Conservation (phyloP, 2,113 vertebrate species). For the Prochilodus magdalenae region DNA sequence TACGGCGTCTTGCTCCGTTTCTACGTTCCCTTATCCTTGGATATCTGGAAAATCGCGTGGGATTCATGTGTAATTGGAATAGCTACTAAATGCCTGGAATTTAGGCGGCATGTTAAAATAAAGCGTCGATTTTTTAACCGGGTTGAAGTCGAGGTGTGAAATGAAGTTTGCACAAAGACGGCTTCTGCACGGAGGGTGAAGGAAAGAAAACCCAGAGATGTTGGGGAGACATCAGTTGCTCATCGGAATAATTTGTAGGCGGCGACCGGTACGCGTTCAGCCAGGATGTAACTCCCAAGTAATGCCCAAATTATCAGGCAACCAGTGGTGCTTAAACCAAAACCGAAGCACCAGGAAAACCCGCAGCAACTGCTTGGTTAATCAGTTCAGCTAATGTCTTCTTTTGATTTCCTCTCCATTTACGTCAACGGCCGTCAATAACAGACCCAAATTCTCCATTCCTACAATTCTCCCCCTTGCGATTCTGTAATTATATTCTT, state of each 20-base stretch:
- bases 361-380: too few species aligned
- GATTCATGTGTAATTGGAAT: background rate
- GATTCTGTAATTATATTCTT: too few species aligned
- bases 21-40: background rate
- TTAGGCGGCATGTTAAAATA: background rate
- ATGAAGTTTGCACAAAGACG: slow-evolving; percentile 53
- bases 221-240: slow-evolving; percentile 26
- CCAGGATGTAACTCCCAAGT: slow-evolving; percentile 52
- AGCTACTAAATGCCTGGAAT: background rate
- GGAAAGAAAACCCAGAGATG: slow-evolving; percentile 16
- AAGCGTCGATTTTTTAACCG: slow-evolving; percentile 15
- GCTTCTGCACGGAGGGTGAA: background rate
- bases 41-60: background rate
- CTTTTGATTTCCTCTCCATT: too few species aligned
- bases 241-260: slow-evolving; percentile 57
- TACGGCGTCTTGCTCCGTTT: background rate
- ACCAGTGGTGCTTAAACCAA: slow-evolving; percentile 53
- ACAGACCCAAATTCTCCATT: too few species aligned
- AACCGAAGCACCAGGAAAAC: slow-evolving; percentile 43
- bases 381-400: too few species aligned
- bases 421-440: too few species aligned
- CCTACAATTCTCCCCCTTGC: too few species aligned
- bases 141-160: slow-evolving; percentile 45
- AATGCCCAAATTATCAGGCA: slow-evolving; percentile 48
- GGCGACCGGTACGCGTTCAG: slow-evolving; percentile 56